Evolutionary conservation across 2,797 vertebrate species (phyloP), one percentile per base, ranked within the genome.

Genomic region (Todus mexicanus): DNA sequence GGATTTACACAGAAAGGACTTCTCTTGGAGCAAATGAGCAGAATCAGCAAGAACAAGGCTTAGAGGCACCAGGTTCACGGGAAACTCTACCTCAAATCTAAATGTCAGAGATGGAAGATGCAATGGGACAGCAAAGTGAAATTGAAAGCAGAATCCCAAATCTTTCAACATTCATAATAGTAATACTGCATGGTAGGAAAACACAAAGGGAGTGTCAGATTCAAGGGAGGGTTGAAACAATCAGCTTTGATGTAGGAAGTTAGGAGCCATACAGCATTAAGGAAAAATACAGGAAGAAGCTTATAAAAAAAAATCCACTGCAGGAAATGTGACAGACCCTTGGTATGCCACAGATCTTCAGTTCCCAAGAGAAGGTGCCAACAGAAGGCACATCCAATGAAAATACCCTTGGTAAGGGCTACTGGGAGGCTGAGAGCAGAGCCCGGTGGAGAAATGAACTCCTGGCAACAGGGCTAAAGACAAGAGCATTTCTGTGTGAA

Each of bases 401-500:
- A 92, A 93, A 40, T 5, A 64, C 64, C 78, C 66, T 75, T 95
- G 87, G 84, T 59, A 61, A 42, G 43, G 43, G 71, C 42, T 89
- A 81, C 75, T 80, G 66, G 71, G 59, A 90, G 71, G 21, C 79
- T 83, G 75, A 66, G 53, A 76, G 72, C 65, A 79, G 51, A 86
- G 45, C 35, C 65, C 71, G 84, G 82, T 68, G 81, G n/a, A 89
- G 68, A 82, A 95, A 89, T 48, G 35, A 94, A 91, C 60, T 77
- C 63, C 76, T 88, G 92, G 87, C 86, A 92, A 64, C 14, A 6
- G 59, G 79, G 57, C 77, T 84, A 87, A 91, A 94, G 53, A 80
- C 59, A 53, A 22, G 23, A 53, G 78, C 11, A 14, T 68, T 63
- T 84, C 47, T n/a, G 0, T 31, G 21, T 51, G 57, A 79, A 66